phyloP scores from a whole-genome alignment of 2,888 invertebrate species.

The Encarsia formosa region DNA sequence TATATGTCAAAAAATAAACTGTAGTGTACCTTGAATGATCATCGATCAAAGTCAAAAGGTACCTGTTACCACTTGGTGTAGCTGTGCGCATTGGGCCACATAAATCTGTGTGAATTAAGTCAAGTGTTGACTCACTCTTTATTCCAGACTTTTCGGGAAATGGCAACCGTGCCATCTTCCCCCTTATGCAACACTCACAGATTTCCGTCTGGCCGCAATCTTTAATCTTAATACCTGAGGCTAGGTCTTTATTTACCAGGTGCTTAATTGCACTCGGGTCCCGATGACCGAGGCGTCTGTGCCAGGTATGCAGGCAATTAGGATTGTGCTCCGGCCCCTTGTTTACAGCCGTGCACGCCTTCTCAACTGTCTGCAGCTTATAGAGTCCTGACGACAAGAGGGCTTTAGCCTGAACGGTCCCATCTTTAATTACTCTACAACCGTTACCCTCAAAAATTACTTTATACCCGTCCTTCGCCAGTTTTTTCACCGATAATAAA shows the following conservation, averaged over 20 bases:
- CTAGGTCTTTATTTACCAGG: background rate
- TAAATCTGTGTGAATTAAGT: background rate
- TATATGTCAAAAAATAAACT: background rate
- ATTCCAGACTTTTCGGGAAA: background rate
- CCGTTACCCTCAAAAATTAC: slow-evolving; percentile 22
- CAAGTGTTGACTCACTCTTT: background rate
- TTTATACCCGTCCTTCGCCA: slow-evolving; percentile 19
- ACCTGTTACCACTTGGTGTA: background rate
- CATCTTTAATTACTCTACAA: slow-evolving; percentile 19
- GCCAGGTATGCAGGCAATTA: background rate
- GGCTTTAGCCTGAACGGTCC: slow-evolving; percentile 18
- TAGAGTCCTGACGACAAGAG: too few species aligned
- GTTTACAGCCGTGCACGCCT: slow-evolving; percentile 9
- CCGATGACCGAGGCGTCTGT: background rate
- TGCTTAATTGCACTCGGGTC: background rate
- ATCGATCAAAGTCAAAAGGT: slow-evolving; percentile 2
- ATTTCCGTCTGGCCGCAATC: background rate
- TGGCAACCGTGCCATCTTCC: background rate
- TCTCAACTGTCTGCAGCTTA: slow-evolving; percentile 16
- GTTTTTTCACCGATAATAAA: slow-evolving; percentile 29
- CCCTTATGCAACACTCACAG: slow-evolving; percentile 3
- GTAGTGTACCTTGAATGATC: background rate
- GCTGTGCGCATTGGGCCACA: background rate
- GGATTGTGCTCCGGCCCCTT: background rate
- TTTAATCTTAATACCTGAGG: background rate